Conservation (phyloP, 2,888 invertebrate species). For the Thymelicus acteon region DNA sequence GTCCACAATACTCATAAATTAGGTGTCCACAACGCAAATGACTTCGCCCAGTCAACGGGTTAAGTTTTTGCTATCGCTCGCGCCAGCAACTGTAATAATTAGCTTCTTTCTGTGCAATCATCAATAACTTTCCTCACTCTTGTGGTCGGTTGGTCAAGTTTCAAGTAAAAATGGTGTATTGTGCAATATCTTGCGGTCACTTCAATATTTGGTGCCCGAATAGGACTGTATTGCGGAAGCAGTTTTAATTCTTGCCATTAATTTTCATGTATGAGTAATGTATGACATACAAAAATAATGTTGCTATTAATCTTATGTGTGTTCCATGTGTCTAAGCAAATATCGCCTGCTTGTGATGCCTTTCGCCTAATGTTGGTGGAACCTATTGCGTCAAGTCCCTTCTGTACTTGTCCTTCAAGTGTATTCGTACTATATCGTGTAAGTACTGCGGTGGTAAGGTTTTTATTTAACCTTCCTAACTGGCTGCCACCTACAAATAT, state of each 20-base stretch:
- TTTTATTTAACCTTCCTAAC: too few species aligned
- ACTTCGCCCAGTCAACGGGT: constrained; percentile 2
- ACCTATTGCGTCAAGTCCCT: too few species aligned
- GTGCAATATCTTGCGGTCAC: constrained; percentile 38
- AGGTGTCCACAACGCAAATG: not conserved
- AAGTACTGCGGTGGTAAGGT: too few species aligned
- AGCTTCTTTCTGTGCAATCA: constrained; percentile 44
- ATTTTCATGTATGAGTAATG: too few species aligned
- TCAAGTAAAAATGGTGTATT: constrained; percentile 45
- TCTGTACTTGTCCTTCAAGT: too few species aligned
- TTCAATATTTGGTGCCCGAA: constrained; percentile 18
- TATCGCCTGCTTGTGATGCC: too few species aligned
- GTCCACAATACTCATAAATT: not conserved
- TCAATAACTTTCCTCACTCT: constrained; percentile 45
- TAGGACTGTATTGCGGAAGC: constrained; percentile 20
- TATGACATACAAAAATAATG: too few species aligned
- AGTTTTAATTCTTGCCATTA: not conserved
- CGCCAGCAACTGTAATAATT: constrained; percentile 42
- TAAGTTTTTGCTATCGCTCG: constrained; percentile 15
- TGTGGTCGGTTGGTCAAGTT: constrained; percentile 42
- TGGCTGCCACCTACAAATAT: too few species aligned
- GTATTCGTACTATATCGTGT: too few species aligned
- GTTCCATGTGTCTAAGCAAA: too few species aligned
- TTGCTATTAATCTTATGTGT: too few species aligned
- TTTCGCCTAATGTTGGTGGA: too few species aligned